Evolutionary conservation across 2,888 invertebrate species (phyloP), one percentile per base, ranked within the genome.

Genomic region (Neria commutata): DNA sequence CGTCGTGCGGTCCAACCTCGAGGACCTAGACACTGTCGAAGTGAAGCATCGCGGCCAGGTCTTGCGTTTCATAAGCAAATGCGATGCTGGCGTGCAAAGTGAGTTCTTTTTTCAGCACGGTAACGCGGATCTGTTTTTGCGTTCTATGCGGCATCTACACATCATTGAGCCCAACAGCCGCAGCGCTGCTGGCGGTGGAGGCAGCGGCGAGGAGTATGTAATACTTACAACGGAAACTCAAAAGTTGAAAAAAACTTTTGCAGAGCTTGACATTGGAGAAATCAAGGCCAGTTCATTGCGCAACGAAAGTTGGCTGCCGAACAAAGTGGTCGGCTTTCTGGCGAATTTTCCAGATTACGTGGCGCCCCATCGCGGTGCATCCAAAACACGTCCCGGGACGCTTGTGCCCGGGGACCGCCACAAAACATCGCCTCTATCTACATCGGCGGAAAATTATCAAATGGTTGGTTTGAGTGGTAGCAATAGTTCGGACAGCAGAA

Each of bases 81-180:
- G 61, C 1, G 80, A 76, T 46, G 88, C 89, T 86, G 89, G 50
- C 1, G 50, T 77, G 4, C 79, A 82, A 60, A 77, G 90, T 63
- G 89, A 91, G 4, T 92, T 96, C 75, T 90, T 92, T 76, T 95
- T 96, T 82, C 93, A 93, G 77, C 88, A 91, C 67, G 93, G 92
- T 0, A 94, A 94, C 69, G 92, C 93, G 1, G 91, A 92, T 70
- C 86, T 88, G 56, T 82, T 82, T 61, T 72, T 82, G 16, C 69
- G 74, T 3, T 75, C 75, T 11, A 75, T 82, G 72, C 73, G 75
- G 1, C 75, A 76, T 34, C 62, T 74, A 21, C 77, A 79, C 65
- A 69, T 80, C 16, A 71, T 81, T 21, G 78, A 77, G 47, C 53
- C 61, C 3, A 86, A 89, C 60, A 92, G 93, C 67, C 87, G 87